Conservation (phyloP, 2,113 vertebrate genomes). For the Lepisosteus oculatus region DNA sequence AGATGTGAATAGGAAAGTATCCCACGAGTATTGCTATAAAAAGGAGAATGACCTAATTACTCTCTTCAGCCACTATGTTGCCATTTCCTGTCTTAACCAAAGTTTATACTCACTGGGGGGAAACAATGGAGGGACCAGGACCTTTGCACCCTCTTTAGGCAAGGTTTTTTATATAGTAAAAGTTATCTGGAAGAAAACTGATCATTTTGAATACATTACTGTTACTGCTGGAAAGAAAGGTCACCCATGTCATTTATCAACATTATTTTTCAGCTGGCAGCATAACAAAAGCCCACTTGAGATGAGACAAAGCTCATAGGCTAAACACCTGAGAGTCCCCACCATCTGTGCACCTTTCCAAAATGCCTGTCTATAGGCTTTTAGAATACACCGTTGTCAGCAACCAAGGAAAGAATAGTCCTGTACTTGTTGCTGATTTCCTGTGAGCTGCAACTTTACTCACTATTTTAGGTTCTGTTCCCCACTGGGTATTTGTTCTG, state of each 20-base stretch:
- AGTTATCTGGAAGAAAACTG: too few species aligned
- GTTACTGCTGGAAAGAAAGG: constrained; percentile 14
- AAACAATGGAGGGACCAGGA: too few species aligned
- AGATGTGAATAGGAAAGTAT: too few species aligned
- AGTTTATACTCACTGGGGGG: neutral
- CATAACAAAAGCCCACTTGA: constrained; percentile 13
- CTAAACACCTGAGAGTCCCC: constrained; percentile 17
- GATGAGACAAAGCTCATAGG: constrained; percentile 13
- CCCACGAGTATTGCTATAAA: too few species aligned
- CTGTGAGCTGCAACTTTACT: too few species aligned
- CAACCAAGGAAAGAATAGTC: neutral
- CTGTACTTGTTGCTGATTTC: neutral
- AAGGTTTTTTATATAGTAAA: too few species aligned
- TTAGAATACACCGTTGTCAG: neutral
- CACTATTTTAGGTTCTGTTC: neutral
- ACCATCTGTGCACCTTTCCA: constrained; percentile 13
- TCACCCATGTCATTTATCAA: neutral
- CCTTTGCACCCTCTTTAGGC: too few species aligned
- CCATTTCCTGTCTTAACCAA: neutral
- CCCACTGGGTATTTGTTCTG: constrained; percentile 5
- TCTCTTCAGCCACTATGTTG: too few species aligned
- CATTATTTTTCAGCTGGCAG: neutral
- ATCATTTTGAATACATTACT: neutral
- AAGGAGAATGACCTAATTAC: too few species aligned
- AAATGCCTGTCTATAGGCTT: too few species aligned